Base-by-base conservation (phyloP, 2,113 vertebrate genomes). In the Lamprologus tigripictilis region DNA sequence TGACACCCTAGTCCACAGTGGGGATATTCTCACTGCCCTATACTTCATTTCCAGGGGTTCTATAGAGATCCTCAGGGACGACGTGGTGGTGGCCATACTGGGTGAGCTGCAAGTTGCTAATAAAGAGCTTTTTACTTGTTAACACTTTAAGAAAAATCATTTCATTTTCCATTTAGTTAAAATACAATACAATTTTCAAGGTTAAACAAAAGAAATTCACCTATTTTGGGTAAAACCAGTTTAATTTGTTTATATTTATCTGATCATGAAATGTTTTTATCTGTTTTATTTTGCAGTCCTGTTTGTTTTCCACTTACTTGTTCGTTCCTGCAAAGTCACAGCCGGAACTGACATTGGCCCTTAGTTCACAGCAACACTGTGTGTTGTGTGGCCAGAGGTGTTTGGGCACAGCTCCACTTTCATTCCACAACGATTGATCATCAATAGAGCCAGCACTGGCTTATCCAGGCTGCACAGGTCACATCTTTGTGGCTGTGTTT, bases 21-120 rank as follows among this genome's bases (percentile, higher is more conserved):
- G 99, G 9, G 99, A 99, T 57, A 97, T 99, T 83, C 97, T 99
- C 83, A 98, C 98, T 21, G 98, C 98, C 0, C 96, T 99, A 80
- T 99, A 99, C 94, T 99, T 99, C 96, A 98, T 99, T 94, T 99
- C 99, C 51, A 96, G 98, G 4, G 99, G 99, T 23, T 99, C 99
- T 86, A 99, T 99, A 3, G 99, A 99, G 95, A 99, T 99, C 86
- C 97, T 99, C 19, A 95, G 98, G 40, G 97, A 98, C 4, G 97
- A 99, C 11, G 97, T 99, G 85, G 98, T 99, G 47, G 98, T 99
- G 94, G 99, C 99, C 93, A 99, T 99, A 87, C 89, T 99, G 93
- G 99, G 99, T 99, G 88, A 94, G 89, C 55, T 61, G 19, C 10
- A 63, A 78, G 45, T 49, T 78, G 73, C 73, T 51, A 51, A 51